Evolutionary conservation across 2,797 vertebrate genomes (phyloP).

Genomic region (Picus viridis): DNA sequence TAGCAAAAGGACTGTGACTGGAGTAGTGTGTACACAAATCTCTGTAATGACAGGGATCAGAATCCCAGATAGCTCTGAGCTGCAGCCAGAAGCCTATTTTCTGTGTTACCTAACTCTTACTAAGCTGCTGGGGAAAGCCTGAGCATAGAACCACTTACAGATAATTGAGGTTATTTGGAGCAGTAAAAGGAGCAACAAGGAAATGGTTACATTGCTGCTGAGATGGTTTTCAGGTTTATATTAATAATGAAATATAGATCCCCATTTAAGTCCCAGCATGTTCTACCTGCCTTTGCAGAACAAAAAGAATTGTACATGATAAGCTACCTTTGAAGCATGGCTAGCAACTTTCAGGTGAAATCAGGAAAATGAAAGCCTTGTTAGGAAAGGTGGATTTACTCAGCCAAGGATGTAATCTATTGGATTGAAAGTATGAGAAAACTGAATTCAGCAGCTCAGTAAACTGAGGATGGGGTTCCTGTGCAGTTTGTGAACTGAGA

Average conservation of each 20-base stretch:
- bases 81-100: not conserved
- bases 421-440: not conserved
- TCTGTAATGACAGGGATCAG: not conserved
- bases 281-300: not conserved
- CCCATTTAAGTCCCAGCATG: rapidly evolving
- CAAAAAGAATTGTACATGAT: not conserved
- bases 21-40: not conserved
- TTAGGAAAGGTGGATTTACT: not conserved
- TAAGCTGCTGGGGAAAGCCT: not conserved
- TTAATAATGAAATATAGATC: not conserved
- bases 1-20: not conserved
- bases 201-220: not conserved
- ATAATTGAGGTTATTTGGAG: not conserved
- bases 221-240: not conserved
- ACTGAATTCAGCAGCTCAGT: not conserved
- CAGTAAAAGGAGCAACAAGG: not conserved
- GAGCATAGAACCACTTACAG: not conserved
- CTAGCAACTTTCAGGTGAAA: not conserved
- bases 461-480: not conserved
- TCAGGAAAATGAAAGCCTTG: not conserved
- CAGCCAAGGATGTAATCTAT: not conserved
- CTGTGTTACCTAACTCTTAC: not conserved
- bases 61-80: not conserved
- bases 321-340: not conserved
- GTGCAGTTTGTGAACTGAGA: not conserved